These are phyloP conservation scores for Paedocypris sp. DNA, from an alignment of 2,113 vertebrate species.

Conservation along the genomic window DNA sequence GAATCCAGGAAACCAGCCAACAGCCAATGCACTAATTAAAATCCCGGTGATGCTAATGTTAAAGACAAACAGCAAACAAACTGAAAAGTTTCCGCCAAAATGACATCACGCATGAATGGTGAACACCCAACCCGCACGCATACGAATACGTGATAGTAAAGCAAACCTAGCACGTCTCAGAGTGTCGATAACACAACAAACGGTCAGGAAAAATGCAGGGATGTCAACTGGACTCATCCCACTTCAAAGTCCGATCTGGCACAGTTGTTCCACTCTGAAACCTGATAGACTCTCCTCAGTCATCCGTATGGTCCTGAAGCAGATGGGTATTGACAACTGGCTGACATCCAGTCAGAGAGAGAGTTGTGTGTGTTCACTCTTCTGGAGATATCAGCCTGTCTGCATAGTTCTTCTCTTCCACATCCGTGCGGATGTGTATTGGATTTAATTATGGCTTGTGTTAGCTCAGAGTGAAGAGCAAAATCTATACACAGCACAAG, in stretches of 20 bases:
- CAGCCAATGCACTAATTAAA: too few relatives aligned
- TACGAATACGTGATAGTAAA: too few relatives aligned
- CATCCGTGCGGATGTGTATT: background rate
- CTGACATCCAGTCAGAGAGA: constrained; percentile 7
- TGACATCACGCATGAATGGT: too few relatives aligned
- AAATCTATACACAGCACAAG: background rate
- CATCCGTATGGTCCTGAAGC: background rate
- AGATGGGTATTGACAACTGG: constrained; percentile 23
- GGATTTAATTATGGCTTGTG: background rate
- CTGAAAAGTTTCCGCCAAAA: too few relatives aligned
- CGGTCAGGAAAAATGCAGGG: too few relatives aligned
- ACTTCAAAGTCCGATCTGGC: background rate
- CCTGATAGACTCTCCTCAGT: background rate
- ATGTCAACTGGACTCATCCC: background rate
- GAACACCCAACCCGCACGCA: too few relatives aligned
- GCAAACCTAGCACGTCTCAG: too few relatives aligned
- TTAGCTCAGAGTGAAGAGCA: background rate
- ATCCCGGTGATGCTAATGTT: too few relatives aligned
- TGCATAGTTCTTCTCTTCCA: background rate
- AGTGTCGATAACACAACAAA: too few relatives aligned
- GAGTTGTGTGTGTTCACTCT: background rate
- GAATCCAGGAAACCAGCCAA: too few relatives aligned
- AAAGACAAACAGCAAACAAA: too few relatives aligned
- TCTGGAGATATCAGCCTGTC: background rate
- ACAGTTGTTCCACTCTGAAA: background rate